Base-by-base conservation (phyloP, 2,113 vertebrate genomes). In the Bucco capensis region DNA sequence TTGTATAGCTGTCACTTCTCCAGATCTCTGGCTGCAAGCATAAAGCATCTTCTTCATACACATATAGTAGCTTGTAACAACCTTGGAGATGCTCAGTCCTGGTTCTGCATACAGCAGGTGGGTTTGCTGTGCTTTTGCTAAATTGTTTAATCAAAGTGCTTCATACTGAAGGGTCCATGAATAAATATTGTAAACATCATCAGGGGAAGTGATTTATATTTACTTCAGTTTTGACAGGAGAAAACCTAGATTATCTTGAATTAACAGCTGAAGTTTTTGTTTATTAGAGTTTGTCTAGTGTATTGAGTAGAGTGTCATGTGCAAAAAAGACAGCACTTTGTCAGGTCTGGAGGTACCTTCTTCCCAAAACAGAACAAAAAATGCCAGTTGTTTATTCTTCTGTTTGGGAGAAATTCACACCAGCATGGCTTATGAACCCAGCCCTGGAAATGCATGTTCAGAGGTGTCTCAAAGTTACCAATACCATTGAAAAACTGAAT, bases 71-170 rank as follows among this genome's bases (percentile, higher is more conserved):
- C 71, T 87, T 3, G 0, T 93, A 95, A 92, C 88, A 95, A 82
- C 90, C 90, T 95, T 86, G 81, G 90, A 96, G 90, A 94, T 82
- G 74, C 70, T 93, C 77, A 12, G 73, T 86, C 92, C 91, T 89
- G 85, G 67, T 85, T 96, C 93, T 6, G 24, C 54, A 30, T 96
- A 94, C 70, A 92, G 92, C 94, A 96, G 88, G 93, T 95, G 92
- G 94, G 77, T 96, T 96, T 94, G 90, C 90, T 96, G 88, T 96
- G 88, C 93, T 95, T 95, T 90, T 87, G 70, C 83, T 94, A 96
- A 96, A 95, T 89, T 94, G 83, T 96, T 96, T 96, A 95, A 96
- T 95, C 94, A 96, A 94, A 95, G 94, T 96, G 74, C 88, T 96
- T 96, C 92, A 87, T 93, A 82, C 66, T 94, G 83, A 94, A 96